phyloP scores from a whole-genome alignment of 2,113 vertebrate genomes.

The Seriola rivoliana region DNA sequence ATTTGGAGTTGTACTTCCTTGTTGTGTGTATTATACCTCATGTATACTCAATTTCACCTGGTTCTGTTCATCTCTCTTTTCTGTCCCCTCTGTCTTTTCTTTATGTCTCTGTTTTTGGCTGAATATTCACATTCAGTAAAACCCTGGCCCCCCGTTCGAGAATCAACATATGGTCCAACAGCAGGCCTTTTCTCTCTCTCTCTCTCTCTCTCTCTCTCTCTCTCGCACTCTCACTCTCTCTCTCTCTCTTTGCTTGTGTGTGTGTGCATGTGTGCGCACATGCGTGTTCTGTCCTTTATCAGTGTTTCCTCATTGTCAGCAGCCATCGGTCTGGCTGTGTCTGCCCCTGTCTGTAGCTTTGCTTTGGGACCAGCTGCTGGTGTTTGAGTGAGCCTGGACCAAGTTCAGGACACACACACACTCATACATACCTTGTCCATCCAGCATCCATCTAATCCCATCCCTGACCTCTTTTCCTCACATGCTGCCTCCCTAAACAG shows the following conservation, averaged over 20 bases:
- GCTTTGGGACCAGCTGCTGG: constrained; percentile 71
- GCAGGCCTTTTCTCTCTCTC: constrained; percentile 67
- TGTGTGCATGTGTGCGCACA: constrained; percentile 6
- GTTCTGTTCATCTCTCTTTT: constrained; percentile 24
- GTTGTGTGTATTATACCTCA: constrained; percentile 14
- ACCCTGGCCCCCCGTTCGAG: constrained; percentile 61
- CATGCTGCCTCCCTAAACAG: constrained; percentile 71
- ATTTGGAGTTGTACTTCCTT: neutral
- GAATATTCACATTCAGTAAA: constrained; percentile 58
- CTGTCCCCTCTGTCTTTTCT: constrained; percentile 26
- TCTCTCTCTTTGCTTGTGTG: constrained; percentile 5
- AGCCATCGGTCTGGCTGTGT: constrained; percentile 60
- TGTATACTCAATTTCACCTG: constrained; percentile 35
- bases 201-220: constrained; percentile 24
- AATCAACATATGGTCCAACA: constrained; percentile 79
- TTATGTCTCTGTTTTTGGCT: constrained; percentile 59
- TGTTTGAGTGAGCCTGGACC: constrained; percentile 76
- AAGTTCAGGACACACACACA: constrained; percentile 57
- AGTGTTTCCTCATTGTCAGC: constrained; percentile 80
- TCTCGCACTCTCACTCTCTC: constrained; percentile 25
- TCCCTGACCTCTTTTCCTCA: constrained; percentile 55
- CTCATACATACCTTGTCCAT: constrained; percentile 49
- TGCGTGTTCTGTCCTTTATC: constrained; percentile 75
- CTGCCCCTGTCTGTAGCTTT: constrained; percentile 59
- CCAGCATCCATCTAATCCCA: constrained; percentile 64